phyloP scores from a whole-genome alignment of 1,140 invertebrate genomes.

The Scaptomyza montana region DNA sequence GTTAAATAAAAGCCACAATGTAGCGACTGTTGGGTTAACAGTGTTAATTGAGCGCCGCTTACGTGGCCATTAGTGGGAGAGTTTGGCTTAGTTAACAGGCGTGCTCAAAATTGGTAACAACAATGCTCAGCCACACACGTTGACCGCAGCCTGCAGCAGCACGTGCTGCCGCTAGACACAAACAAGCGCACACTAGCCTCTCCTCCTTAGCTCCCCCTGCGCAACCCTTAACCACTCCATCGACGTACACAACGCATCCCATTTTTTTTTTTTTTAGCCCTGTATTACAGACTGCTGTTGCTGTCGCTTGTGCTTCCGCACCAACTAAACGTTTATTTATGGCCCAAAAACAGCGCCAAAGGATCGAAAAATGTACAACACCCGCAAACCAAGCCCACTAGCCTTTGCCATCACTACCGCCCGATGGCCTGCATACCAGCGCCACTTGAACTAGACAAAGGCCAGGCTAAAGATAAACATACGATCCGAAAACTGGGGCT shows the following conservation, averaged over 20 bases:
- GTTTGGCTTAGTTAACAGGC: slow-evolving; percentile 53
- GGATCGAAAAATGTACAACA: slow-evolving; percentile 44
- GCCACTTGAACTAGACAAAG: slow-evolving; percentile 77
- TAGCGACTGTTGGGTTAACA: slow-evolving; percentile 13
- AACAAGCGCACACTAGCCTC: slow-evolving; percentile 43
- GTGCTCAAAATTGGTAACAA: slow-evolving; percentile 69
- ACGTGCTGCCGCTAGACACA: slow-evolving; percentile 67
- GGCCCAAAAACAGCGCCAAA: slow-evolving; percentile 75
- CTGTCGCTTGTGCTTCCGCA: slow-evolving; percentile 74
- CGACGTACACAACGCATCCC: not conserved
- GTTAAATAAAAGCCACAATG: slow-evolving; percentile 77
- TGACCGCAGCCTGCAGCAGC: slow-evolving; percentile 79
- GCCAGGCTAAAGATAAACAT: slow-evolving; percentile 75
- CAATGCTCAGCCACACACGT: slow-evolving; percentile 54
- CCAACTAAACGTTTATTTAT: slow-evolving; percentile 80
- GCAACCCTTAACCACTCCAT: not conserved
- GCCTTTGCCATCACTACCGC: too few relatives aligned
- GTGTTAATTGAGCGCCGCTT: slow-evolving; percentile 77
- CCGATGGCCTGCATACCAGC: slow-evolving; percentile 13
- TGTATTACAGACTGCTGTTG: slow-evolving; percentile 64
- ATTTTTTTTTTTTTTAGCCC: slow-evolving; percentile 7
- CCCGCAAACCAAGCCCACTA: slow-evolving; percentile 15
- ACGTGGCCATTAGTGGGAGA: slow-evolving; percentile 61
- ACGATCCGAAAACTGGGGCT: slow-evolving; percentile 46
- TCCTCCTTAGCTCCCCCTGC: not conserved